Base-by-base conservation (phyloP, 1,140 invertebrate species). In the Listronotus oregonensis region DNA sequence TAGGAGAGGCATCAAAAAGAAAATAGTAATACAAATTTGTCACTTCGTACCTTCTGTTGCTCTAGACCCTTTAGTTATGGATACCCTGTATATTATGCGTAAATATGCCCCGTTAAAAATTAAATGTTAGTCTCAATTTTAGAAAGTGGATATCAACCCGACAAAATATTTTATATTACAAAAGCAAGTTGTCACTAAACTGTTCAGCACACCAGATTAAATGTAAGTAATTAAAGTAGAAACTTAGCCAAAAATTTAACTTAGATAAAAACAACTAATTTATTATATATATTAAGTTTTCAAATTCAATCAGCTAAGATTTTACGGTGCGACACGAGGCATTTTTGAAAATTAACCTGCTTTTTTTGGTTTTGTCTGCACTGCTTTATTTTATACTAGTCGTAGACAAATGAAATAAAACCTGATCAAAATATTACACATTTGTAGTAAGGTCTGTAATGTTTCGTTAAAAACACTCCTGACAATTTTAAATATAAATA, bases 171-270 rank as follows among this genome's bases (percentile, higher is more conserved):
- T 63, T 63, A 17, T 54, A 34, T 63, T 42, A 44, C 8, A 37
- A 54, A 54, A 31, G 59, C 59, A 43, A 52, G 37, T 51, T 44
- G 40, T 58, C 37, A 54, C 34, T 31, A 8, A 47, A 18, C 42
- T 31, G 47, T 54, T 63, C 39, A 63, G 49, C 49, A 54, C 60
- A 54, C 60, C 50, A 44, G 43, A 32, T 46, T 46, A 42, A 42
- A 37, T 63, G 49, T 63, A 63, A 63, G 60, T 63, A 63, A 50
- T 52, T 63, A 39, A 10, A 54, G 44, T 63, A 51, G 34, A 40
- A 52, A 42, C 11, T 61, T 61, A 51, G 49, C 59, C 49, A 52
- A 61, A 61, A 40, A 50, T 52, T 43, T 51, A 18, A 32, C 56
- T 46, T 34, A 59, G 34, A 37, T 32, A 6, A 31, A 5, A 15